Evolutionary conservation across 1,140 invertebrate species (phyloP).

Genomic region (Cryptotermes secundus): DNA sequence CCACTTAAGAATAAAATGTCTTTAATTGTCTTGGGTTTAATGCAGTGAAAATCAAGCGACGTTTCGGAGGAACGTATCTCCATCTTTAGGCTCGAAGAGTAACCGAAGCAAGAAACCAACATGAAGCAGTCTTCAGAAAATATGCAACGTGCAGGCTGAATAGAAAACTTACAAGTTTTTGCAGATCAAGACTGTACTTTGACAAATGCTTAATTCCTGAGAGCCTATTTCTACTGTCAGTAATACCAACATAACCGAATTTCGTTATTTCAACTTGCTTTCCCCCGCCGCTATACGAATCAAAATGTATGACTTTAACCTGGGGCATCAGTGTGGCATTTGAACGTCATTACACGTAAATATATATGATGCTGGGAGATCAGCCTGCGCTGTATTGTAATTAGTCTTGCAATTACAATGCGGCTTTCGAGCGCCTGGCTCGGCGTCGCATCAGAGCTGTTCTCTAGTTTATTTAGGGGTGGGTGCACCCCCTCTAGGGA

Average conservation of each 20-base stretch:
- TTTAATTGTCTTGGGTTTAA: no score
- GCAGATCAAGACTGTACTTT: neutral
- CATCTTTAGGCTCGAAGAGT: no score
- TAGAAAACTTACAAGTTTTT: neutral
- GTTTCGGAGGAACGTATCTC: no score
- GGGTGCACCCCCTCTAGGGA: neutral
- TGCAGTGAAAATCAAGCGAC: no score
- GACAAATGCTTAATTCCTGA: conserved; percentile 21
- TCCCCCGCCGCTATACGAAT: neutral
- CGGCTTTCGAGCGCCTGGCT: conserved; percentile 20
- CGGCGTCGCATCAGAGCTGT: neutral
- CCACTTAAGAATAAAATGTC: no score
- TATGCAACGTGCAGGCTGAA: neutral
- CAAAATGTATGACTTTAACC: conserved; percentile 30
- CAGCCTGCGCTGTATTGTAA: conserved; percentile 8
- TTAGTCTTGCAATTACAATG: conserved; percentile 27
- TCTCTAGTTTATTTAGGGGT: neutral
- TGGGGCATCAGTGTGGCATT: conserved; percentile 22
- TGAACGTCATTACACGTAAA: conserved; percentile 23
- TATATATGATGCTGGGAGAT: neutral
- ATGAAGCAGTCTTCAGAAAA: no score
- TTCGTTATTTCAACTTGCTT: conserved; percentile 6
- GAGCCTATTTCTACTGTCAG: conserved; percentile 21
- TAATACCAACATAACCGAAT: conserved; percentile 29
- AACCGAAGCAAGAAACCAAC: no score